A percentile compares a stretch with the other conserved stretches of the same genome.
phyloP scores from a whole-genome alignment of 2,797 vertebrate genomes.

The Premnoplex brunnescens region DNA sequence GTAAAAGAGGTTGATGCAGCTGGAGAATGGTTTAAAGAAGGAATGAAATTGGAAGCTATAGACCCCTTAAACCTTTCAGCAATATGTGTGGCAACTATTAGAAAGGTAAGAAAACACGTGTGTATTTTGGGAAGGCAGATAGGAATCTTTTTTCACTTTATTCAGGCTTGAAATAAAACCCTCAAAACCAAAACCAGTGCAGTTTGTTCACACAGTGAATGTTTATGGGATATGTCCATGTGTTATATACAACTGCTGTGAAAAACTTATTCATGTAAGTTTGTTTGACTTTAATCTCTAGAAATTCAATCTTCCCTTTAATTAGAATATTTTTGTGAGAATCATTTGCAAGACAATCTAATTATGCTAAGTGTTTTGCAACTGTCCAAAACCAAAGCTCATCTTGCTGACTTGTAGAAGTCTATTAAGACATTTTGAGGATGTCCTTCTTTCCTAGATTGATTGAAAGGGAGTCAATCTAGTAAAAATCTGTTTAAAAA shows the following conservation, averaged over 20 bases:
- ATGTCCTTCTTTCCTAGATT: neutral
- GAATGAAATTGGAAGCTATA: slow-evolving; percentile 98
- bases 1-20: slow-evolving; percentile 94
- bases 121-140: neutral
- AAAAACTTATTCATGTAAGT: neutral
- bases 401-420: neutral
- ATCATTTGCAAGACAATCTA: neutral
- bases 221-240: neutral
- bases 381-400: neutral
- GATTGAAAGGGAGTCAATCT: neutral
- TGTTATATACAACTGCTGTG: neutral
- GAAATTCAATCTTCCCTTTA: neutral
- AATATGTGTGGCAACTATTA: slow-evolving; percentile 98
- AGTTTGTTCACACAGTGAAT: neutral
- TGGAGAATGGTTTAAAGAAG: slow-evolving; percentile 96
- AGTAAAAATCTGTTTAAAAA: neutral
- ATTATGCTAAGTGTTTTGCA: neutral
- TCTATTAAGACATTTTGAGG: neutral
- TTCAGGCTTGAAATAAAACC: neutral
- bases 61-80: slow-evolving; percentile 98
- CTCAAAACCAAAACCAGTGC: neutral
- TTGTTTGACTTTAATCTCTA: neutral
- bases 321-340: neutral
- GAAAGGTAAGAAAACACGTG: slow-evolving; percentile 85
- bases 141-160: neutral